Evolutionary conservation across 1,140 invertebrate genomes (phyloP).

Genomic region (Sycobia sp.): DNA sequence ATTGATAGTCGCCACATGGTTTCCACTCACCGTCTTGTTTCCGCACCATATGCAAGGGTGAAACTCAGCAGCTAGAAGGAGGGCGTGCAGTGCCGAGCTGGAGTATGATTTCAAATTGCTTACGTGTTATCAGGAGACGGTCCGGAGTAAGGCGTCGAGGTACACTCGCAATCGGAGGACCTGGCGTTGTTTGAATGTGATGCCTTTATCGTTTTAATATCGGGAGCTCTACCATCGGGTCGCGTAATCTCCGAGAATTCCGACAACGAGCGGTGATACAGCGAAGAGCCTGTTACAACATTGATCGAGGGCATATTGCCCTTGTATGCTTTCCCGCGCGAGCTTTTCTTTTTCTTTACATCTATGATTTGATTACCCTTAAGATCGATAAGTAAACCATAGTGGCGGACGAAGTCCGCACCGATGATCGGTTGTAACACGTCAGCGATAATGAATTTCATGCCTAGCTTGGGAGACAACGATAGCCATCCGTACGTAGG

Average conservation of each 20-base stretch:
- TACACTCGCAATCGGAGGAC: constrained; percentile 46
- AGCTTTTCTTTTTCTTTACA: constrained; percentile 30
- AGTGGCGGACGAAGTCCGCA: constrained; percentile 40
- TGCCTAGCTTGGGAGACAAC: too few species aligned
- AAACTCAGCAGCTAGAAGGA: too few species aligned
- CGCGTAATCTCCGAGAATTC: constrained; percentile 28
- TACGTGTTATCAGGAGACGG: constrained; percentile 37
- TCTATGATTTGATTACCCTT: constrained; percentile 43
- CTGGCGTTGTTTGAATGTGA: constrained; percentile 40
- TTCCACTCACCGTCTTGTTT: background rate
- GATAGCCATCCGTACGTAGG: too few species aligned
- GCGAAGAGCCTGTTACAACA: background rate
- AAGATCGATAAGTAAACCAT: constrained; percentile 49
- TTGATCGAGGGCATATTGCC: too few species aligned
- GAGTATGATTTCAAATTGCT: background rate
- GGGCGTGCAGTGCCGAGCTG: background rate
- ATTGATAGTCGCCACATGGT: constrained; percentile 37
- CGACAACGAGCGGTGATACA: background rate
- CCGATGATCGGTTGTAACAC: constrained; percentile 40
- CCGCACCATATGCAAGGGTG: too few species aligned
- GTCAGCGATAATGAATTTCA: constrained; percentile 51
- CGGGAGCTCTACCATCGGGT: background rate
- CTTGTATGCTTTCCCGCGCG: too few species aligned
- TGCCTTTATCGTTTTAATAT: constrained; percentile 18
- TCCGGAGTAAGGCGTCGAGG: constrained; percentile 51